A percentile compares a stretch with the other conserved stretches of the same genome.
phyloP scores from a whole-genome alignment of 2,113 vertebrate species.

The Fukomys damarensis region DNA sequence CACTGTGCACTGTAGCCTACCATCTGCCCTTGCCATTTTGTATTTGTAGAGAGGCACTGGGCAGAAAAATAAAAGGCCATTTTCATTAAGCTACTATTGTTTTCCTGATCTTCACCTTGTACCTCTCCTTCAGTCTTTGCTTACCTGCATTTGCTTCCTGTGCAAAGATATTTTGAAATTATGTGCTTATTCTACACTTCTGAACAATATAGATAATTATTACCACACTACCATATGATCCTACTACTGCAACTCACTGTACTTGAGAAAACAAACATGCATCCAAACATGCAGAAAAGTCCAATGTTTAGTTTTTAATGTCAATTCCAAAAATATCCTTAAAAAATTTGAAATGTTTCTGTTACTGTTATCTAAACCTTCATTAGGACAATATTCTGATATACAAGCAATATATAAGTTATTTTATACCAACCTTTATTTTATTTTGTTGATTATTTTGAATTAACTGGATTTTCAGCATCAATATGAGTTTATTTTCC shows the following conservation, averaged over 20 bases:
- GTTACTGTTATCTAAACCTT: background rate
- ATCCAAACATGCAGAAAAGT: background rate
- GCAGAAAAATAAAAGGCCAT: background rate
- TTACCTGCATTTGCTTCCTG: background rate
- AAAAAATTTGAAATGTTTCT: background rate
- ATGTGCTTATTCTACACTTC: background rate
- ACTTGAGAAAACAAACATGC: background rate
- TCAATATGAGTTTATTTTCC: background rate
- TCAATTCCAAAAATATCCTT: background rate
- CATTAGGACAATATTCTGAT: background rate
- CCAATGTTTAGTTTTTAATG: background rate
- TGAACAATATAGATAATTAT: background rate
- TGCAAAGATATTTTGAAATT: background rate
- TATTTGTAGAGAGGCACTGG: background rate
- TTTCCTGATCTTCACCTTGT: background rate
- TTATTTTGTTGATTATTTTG: background rate
- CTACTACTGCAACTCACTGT: background rate
- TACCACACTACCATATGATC: background rate
- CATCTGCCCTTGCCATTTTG: background rate
- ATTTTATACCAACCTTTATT: background rate
- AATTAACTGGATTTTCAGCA: background rate
- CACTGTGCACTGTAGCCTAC: background rate
- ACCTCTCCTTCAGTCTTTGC: background rate
- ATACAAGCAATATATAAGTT: background rate
- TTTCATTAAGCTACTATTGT: background rate